phyloP scores from a whole-genome alignment of 2,888 invertebrate species.

The Bedellia somnulentella region DNA sequence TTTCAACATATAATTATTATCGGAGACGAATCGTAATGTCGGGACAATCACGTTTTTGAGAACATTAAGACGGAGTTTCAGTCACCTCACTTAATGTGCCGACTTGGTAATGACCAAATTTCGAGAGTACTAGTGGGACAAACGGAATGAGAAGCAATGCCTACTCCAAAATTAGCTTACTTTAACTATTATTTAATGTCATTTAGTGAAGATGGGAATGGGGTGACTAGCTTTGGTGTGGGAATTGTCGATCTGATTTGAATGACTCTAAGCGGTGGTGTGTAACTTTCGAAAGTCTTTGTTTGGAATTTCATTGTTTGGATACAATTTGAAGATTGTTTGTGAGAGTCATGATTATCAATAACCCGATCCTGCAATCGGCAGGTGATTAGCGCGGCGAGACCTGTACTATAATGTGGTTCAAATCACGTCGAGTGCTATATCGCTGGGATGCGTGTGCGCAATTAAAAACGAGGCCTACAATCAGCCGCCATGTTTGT shows the following conservation, averaged over 20 bases:
- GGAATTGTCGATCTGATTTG: constrained; percentile 37
- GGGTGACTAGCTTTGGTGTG: constrained; percentile 36
- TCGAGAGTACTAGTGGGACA: too few relatives aligned
- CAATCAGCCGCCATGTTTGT: constrained; percentile 62
- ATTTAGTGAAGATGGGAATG: constrained; percentile 33
- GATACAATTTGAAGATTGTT: too few relatives aligned
- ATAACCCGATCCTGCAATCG: constrained; percentile 20
- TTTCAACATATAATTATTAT: constrained; percentile 27
- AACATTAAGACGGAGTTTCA: constrained; percentile 20
- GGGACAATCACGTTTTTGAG: constrained; percentile 26
- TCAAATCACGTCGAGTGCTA: constrained; percentile 38
- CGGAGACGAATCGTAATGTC: constrained; percentile 27
- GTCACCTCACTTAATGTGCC: constrained; percentile 29
- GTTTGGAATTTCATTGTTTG: too few relatives aligned
- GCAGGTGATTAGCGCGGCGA: constrained; percentile 49
- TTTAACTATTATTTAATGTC: constrained; percentile 50
- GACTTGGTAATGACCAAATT: constrained; percentile 29
- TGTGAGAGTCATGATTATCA: too few relatives aligned
- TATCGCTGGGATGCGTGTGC: constrained; percentile 49
- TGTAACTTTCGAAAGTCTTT: too few relatives aligned
- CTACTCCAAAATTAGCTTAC: constrained; percentile 33
- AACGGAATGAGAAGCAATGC: too few relatives aligned
- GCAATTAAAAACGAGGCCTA: constrained; percentile 58
- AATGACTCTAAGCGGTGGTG: too few relatives aligned
- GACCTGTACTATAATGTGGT: constrained; percentile 28